phyloP scores from a whole-genome alignment of 30 jellyfish, hydroid and myxozoan genomes.

The Turritopsis rubra region DNA sequence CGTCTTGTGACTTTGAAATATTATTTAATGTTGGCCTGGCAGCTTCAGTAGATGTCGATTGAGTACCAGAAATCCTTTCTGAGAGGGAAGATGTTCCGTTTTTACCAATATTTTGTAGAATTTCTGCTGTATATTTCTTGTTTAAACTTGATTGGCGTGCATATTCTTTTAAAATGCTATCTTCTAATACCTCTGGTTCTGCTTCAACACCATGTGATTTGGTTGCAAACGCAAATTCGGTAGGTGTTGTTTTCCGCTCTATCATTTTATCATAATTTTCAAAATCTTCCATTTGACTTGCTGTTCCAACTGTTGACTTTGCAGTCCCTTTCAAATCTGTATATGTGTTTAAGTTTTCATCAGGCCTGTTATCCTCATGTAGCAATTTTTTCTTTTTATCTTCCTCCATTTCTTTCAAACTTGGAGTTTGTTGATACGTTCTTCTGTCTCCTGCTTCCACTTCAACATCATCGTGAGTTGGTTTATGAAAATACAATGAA shows the following conservation, averaged over 20 bases:
- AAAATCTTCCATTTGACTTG: not conserved
- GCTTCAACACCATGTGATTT: not conserved
- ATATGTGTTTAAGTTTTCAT: not conserved
- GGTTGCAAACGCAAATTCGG: not conserved
- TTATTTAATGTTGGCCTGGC: not conserved
- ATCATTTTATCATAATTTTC: constrained; percentile 1
- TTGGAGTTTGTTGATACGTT: not conserved
- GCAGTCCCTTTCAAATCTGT: not conserved
- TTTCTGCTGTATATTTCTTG: not conserved
- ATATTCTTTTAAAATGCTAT: not conserved
- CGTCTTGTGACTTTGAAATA: not conserved
- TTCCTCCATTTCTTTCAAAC: not conserved
- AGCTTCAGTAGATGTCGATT: not conserved
- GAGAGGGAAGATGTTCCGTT: not conserved
- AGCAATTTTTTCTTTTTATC: not conserved
- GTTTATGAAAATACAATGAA: not conserved
- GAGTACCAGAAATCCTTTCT: not conserved
- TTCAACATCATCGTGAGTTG: not conserved
- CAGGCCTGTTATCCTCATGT: not conserved
- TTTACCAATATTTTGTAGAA: not conserved
- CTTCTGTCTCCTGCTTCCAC: not conserved
- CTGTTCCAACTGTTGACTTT: not conserved
- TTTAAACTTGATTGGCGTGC: not conserved
- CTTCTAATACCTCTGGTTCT: not conserved
- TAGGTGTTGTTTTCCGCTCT: not conserved